A percentile compares a stretch with the other conserved stretches of the same genome.
These are phyloP conservation scores for Plemyria rubiginata DNA, from an alignment of 2,888 invertebrate species.

Conservation along the genomic window DNA sequence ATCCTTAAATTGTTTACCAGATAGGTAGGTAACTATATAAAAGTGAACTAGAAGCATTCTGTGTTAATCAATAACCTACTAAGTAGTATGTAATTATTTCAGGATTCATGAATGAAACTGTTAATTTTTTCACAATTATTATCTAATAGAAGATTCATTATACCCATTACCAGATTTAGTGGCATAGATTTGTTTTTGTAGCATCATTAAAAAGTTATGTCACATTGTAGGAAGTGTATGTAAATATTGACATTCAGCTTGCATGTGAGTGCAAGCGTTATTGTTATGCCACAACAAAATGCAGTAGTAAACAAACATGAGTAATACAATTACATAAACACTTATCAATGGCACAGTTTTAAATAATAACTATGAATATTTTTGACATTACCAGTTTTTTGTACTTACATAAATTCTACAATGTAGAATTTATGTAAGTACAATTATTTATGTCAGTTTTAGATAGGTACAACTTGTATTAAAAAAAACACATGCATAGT, in stretches of 20 bases:
- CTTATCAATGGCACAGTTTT: constrained; percentile 49
- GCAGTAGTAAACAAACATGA: constrained; percentile 75
- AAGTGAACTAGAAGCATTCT: not conserved
- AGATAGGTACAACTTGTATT: too few relatives aligned
- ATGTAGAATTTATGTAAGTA: too few relatives aligned
- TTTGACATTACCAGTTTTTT: constrained; percentile 10
- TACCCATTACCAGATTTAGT: not conserved
- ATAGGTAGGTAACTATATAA: too few relatives aligned
- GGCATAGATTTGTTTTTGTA: constrained; percentile 41
- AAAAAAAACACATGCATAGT: not conserved
- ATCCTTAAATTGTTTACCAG: not conserved
- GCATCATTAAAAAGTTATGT: constrained; percentile 49
- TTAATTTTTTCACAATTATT: not conserved
- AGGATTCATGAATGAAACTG: constrained; percentile 14
- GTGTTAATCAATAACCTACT: not conserved
- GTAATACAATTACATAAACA: constrained; percentile 56
- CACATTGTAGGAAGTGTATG: constrained; percentile 56
- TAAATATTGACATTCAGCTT: constrained; percentile 66
- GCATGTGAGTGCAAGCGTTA: constrained; percentile 63
- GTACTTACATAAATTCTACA: too few relatives aligned
- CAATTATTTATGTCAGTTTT: too few relatives aligned
- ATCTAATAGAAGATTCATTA: not conserved
- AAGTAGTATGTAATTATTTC: not conserved
- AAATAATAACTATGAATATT: constrained; percentile 35
- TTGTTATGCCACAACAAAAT: constrained; percentile 70